A percentile compares a stretch with the other conserved stretches of the same genome.
phyloP scores from a whole-genome alignment of 2,113 vertebrate genomes.

The Gobius niger region DNA sequence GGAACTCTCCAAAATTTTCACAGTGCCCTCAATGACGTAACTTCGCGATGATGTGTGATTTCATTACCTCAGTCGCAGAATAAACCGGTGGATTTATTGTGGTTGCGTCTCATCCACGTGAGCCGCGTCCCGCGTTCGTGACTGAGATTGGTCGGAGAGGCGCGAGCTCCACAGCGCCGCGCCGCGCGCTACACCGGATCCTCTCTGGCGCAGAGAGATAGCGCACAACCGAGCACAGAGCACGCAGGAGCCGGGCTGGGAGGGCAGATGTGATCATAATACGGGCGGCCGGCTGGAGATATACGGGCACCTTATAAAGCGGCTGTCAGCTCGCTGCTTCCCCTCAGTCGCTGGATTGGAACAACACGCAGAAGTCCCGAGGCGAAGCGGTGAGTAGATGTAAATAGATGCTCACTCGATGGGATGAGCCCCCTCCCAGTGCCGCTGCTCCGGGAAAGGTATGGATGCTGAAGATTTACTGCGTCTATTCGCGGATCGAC shows the following conservation, averaged over 20 bases:
- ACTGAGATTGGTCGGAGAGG: constrained; percentile 57
- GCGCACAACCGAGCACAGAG: constrained; percentile 51
- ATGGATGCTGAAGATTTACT: constrained; percentile 43
- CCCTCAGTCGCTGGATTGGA: constrained; percentile 43
- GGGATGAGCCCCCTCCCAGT: constrained; percentile 63
- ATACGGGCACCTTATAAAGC: constrained; percentile 60
- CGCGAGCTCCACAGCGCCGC: constrained; percentile 57
- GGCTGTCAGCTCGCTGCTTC: constrained; percentile 40
- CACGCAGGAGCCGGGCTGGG: constrained; percentile 46
- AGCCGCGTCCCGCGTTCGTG: constrained; percentile 55
- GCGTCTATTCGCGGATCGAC: constrained; percentile 37
- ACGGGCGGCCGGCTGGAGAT: constrained; percentile 56
- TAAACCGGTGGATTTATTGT: constrained; percentile 45
- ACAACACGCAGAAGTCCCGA: constrained; percentile 35
- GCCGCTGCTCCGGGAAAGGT: constrained; percentile 29
- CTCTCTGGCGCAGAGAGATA: constrained; percentile 68
- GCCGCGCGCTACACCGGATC: constrained; percentile 44
- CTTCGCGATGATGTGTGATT: constrained; percentile 58
- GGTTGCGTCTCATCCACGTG: constrained; percentile 41
- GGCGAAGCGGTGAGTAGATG: constrained; percentile 66
- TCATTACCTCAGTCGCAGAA: constrained; percentile 59
- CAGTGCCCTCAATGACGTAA: constrained; percentile 52
- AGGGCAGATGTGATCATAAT: constrained; percentile 60
- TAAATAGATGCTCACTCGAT: constrained; percentile 60
- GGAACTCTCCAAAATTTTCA: constrained; percentile 6